Evolutionary conservation across 2,797 vertebrate genomes (phyloP), one percentile per base, ranked within the genome.

Genomic region (Leontocebus nigricollis): DNA sequence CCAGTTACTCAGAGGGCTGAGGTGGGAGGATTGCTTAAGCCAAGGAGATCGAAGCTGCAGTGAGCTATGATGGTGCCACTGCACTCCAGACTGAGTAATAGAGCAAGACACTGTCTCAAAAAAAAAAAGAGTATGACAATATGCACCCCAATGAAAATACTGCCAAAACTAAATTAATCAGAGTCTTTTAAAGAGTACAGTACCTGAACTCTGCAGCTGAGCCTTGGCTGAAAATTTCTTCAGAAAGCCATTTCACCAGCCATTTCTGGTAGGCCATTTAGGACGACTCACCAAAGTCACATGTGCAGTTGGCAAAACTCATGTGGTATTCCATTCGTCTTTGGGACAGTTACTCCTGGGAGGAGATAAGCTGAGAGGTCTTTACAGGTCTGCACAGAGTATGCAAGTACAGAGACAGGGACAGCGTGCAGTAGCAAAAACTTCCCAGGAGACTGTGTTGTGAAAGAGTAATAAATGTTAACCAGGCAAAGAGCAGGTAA

Each of bases 101-200:
- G 61, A 67, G 15, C 61, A 67, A 67, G 15, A 67, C 15, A 1
- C 3, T 67, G 33, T 67, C 33, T 67, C 61, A n/a, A 67, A 67
- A 61, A 64, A 20, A 17, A 30, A 17, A 64, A 33, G 7, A n/a
- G 1, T 19, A 67, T 19, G 33, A 67, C 3, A n/a, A 57, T 20
- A 48, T 26, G 17, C 39, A 92, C 76, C 39, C 33, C 70, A 19
- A 1, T 27, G 26, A 36, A 41, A 95, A 93, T 39, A 64, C 13
- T 26, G 48, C 46, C 39, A 24, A 84, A 39, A 76, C 17, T 48
- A 80, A 96, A 44, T 75, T 79, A 64, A 96, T 90, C 64, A 79
- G 5, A 30, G 33, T 92, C 22, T 93, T 89, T 39, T 4, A 39
- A 39, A 39, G 39, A 84, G 57, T 7, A 26, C 7, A 22, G 82